Percentiles rank a stretch among this genome's conserved stretches.
phyloP scores from a whole-genome alignment of 2,113 vertebrate genomes.

The Dolichotis patagonum region DNA sequence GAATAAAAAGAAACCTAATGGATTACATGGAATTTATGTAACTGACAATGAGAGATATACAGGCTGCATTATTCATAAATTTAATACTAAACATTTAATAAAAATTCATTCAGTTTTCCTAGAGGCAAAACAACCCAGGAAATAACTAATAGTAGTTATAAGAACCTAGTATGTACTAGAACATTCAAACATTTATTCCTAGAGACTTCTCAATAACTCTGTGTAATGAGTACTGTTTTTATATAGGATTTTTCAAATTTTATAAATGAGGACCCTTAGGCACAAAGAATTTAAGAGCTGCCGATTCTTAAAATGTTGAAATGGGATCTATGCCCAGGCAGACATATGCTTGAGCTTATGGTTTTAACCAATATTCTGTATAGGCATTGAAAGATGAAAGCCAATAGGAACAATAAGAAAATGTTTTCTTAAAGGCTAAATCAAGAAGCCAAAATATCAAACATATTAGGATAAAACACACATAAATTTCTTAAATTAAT shows the following conservation, averaged over 20 bases:
- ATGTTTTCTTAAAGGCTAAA: not conserved
- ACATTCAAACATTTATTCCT: conserved; percentile 32
- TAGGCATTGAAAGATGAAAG: conserved; percentile 34
- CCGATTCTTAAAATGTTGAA: conserved; percentile 57
- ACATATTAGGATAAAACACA: conserved; percentile 35
- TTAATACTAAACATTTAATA: conserved; percentile 44
- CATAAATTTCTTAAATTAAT: not conserved
- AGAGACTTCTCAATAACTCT: not conserved
- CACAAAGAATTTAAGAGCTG: conserved; percentile 57
- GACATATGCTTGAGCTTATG: conserved; percentile 5
- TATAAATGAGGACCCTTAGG: conserved; percentile 38
- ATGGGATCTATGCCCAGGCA: conserved; percentile 28
- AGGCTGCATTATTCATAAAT: not conserved
- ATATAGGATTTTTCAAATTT: not conserved
- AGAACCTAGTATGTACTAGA: not conserved
- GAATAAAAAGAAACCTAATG: conserved; percentile 33
- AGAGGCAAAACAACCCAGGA: not conserved
- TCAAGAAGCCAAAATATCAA: not conserved
- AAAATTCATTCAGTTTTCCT: conserved; percentile 54
- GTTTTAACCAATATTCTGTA: conserved; percentile 21
- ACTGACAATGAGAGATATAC: not conserved
- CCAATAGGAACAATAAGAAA: not conserved
- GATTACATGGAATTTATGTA: conserved; percentile 23
- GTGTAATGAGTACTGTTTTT: conserved; percentile 34
- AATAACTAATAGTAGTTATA: conserved; percentile 19